phyloP scores from a whole-genome alignment of 2,888 invertebrate species.

The Troglohyphantes excavatus region DNA sequence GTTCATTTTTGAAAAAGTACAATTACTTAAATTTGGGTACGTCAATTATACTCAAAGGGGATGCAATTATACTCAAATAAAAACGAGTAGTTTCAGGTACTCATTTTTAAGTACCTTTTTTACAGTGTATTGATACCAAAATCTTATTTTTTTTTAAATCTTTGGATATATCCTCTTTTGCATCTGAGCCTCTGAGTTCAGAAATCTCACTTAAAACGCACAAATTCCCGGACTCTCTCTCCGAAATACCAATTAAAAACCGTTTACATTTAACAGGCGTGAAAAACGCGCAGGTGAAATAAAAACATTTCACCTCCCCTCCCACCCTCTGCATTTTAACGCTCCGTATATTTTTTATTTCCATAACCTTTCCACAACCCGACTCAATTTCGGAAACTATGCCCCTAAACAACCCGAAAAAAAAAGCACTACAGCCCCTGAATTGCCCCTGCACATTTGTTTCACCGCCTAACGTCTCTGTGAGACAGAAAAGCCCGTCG shows the following conservation, averaged over 20 bases:
- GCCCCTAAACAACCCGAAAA: constrained; percentile 57
- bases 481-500: neutral
- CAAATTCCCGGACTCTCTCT: neutral
- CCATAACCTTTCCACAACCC: neutral
- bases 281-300: constrained; percentile 31
- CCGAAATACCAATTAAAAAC: constrained; percentile 52
- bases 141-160: too few species aligned
- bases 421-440: neutral
- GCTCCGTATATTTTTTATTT: constrained; percentile 20
- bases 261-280: constrained; percentile 54
- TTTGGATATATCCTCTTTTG: too few species aligned
- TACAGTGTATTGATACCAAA: too few species aligned
- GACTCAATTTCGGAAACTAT: constrained; percentile 50
- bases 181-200: too few species aligned
- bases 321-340: neutral
- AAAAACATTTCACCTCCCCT: constrained; percentile 32
- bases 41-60: too few species aligned
- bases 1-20: too few species aligned
- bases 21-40: too few species aligned
- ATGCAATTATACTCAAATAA: too few species aligned
- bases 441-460: constrained; percentile 38
- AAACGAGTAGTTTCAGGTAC: too few species aligned
- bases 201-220: neutral
- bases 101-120: too few species aligned
- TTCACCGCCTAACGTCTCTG: constrained; percentile 10